phyloP scores from a whole-genome alignment of 2,888 invertebrate species.

The Rapana venosa region DNA sequence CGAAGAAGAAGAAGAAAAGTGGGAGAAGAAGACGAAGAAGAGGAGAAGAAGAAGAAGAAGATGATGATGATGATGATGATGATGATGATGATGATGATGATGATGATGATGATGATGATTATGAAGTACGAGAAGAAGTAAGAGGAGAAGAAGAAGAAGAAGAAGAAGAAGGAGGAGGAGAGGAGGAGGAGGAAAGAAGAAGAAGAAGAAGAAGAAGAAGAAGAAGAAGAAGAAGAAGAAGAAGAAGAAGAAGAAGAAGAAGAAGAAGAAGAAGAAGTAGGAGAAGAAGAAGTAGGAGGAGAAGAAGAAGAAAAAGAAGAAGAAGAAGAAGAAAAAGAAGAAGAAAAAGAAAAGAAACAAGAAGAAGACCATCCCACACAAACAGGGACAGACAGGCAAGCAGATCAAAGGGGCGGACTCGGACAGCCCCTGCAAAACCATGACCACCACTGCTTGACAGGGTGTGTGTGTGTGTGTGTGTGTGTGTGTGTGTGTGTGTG shows the following conservation, averaged over 20 bases:
- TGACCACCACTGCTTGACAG: no score
- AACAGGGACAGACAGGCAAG: not conserved
- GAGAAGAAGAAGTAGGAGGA: not conserved
- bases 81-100: no score
- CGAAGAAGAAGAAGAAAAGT: not conserved
- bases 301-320: not conserved
- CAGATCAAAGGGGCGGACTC: not conserved
- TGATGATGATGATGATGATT: no score
- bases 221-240: not conserved
- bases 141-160: not conserved
- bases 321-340: not conserved
- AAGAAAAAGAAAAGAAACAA: not conserved
- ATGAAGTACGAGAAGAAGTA: not conserved
- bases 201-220: not conserved
- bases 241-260: no score
- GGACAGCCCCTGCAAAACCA: no score
- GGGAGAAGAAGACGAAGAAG: not conserved
- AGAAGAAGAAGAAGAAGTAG: no score
- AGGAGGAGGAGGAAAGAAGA: not conserved
- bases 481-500: no score
- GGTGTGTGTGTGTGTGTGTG: no score
- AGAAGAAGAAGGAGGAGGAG: not conserved
- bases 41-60: not conserved
- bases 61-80: no score
- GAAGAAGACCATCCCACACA: not conserved